A percentile compares a stretch with the other conserved stretches of the same genome.
Evolutionary conservation across 1,140 invertebrate species (phyloP).

Genomic region (Zophobas atratus): DNA sequence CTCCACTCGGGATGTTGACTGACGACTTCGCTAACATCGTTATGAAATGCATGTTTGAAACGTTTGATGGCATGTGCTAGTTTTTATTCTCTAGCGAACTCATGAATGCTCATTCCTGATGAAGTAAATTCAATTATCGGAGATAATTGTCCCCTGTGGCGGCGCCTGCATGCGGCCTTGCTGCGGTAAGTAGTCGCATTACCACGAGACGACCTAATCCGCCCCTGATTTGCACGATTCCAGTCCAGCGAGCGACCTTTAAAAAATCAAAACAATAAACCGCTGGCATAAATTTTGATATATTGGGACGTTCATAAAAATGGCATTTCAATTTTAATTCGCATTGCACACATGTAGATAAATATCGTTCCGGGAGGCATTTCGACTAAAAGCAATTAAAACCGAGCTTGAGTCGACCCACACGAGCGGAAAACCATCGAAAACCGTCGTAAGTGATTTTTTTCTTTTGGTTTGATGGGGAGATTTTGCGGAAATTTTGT

Average conservation of each 20-base stretch:
- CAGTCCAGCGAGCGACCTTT: slow-evolving; percentile 39
- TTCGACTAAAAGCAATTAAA: slow-evolving; percentile 39
- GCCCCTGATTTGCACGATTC: slow-evolving; percentile 25
- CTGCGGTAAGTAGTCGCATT: not conserved
- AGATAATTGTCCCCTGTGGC: slow-evolving; percentile 25
- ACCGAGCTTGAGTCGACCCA: not conserved
- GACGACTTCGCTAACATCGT: not conserved
- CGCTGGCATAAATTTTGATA: slow-evolving; percentile 39
- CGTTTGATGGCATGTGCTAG: slow-evolving; percentile 1
- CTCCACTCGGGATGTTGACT: no score
- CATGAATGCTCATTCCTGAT: not conserved
- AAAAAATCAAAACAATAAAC: slow-evolving; percentile 43
- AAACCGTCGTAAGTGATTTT: slow-evolving; percentile 8
- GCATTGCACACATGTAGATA: slow-evolving; percentile 36
- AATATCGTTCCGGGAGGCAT: slow-evolving; percentile 19
- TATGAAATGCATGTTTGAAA: not conserved
- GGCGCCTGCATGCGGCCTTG: slow-evolving; percentile 32
- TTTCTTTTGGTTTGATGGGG: not conserved
- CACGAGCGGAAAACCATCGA: slow-evolving; percentile 1
- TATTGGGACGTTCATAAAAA: slow-evolving; percentile 41
- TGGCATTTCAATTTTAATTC: slow-evolving; percentile 43
- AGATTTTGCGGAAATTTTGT: not conserved
- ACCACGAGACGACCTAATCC: slow-evolving; percentile 22
- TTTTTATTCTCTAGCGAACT: not conserved
- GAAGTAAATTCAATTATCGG: slow-evolving; percentile 26